Evolutionary conservation across 2,888 invertebrate species (phyloP).

Genomic region (Orthosia gothica): DNA sequence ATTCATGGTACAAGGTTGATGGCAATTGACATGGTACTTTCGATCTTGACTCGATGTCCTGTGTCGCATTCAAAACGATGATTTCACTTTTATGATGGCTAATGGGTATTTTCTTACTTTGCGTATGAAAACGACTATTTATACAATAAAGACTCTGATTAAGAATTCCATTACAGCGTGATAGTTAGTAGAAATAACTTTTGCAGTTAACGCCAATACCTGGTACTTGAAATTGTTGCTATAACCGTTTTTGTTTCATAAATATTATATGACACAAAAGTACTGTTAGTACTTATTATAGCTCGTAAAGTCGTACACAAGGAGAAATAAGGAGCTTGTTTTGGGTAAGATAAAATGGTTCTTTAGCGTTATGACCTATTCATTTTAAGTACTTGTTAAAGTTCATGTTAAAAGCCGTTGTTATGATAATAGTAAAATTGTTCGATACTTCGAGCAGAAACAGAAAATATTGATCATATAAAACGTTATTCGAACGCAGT

Average conservation of each 20-base stretch:
- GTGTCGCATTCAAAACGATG: slow-evolving; percentile 57
- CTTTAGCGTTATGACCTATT: not conserved
- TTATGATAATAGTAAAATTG: not conserved
- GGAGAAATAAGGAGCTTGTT: too few relatives aligned
- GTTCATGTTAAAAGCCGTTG: not conserved
- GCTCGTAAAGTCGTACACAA: too few relatives aligned
- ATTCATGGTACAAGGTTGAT: slow-evolving; percentile 59
- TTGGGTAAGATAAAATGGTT: too few relatives aligned
- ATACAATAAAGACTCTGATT: not conserved
- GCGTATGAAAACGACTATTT: not conserved
- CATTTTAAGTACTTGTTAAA: not conserved
- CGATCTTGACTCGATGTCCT: slow-evolving; percentile 53
- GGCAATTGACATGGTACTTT: slow-evolving; percentile 64
- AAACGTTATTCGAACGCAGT: too few relatives aligned
- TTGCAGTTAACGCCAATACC: not conserved
- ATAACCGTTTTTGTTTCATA: not conserved
- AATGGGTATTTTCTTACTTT: slow-evolving; percentile 7
- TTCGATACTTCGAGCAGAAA: slow-evolving; percentile 5
- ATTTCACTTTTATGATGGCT: slow-evolving; percentile 61
- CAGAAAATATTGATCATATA: too few relatives aligned
- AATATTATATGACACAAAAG: not conserved
- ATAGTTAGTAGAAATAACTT: not conserved
- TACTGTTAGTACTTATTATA: too few relatives aligned
- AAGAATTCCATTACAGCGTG: not conserved
- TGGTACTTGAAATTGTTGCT: not conserved